Base-by-base conservation (phyloP, 2,113 vertebrate genomes). In the Apteryx owenii region DNA sequence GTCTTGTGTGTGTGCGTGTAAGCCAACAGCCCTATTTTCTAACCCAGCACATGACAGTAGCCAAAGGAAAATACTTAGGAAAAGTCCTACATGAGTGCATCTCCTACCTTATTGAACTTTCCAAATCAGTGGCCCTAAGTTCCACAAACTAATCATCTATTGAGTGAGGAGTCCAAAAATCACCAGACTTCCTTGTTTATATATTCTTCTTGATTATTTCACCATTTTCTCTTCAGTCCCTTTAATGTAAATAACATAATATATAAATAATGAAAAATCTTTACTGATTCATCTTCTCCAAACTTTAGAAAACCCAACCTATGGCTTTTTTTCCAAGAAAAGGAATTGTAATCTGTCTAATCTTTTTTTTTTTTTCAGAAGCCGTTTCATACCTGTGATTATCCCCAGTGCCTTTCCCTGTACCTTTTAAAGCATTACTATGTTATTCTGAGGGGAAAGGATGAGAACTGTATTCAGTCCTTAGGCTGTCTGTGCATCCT, bases 301-400 rank as follows among this genome's bases (percentile, higher is more conserved):
- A 25, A 10, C 10, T 85, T 90, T 61, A 42, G 3, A 79, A 79
- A 70, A 73, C 13, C 70, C 40, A 85, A 2, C 21, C 5, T 69
- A 75, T 56, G 12, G 28, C 4, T 31, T 44, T 64, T 65, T 80
- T 70, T 46, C 8, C 5, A 85, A 62, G 25, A 51, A 3, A 36
- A 23, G 16, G 61, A 78, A 75, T 51, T 53, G 21, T 40, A 28
- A 46, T 61, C 51, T 85, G 22, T 16, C 2, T 54, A 22, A 26
- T 51, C 29, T 19, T 2, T 68, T 51, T 46, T 20, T 38, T 25
- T 66, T 85, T 80, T 91, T 38, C 56, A 86, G n/a, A 83, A 72
- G 1, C 0, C 6, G 26, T 86, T 86, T 80, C 3, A 60, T 29
- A 36, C 2, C 50, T 75, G 44, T 51, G 4, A 50, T 72, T 0